These are phyloP conservation scores for Tachina grossa DNA, from an alignment of 2,888 invertebrate species.

Conservation along the genomic window DNA sequence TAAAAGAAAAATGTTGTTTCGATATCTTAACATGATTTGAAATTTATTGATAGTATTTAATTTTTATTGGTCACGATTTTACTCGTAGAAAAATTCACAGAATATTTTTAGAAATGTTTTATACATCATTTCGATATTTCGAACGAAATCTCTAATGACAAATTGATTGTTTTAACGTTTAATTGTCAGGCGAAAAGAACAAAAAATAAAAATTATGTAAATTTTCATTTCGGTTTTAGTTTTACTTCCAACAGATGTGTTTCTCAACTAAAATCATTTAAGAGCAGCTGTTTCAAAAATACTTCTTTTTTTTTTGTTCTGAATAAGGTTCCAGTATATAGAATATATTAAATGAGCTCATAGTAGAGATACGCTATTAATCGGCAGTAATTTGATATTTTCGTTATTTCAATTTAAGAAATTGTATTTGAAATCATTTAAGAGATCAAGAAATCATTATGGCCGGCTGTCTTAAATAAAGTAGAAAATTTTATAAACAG, in stretches of 20 bases:
- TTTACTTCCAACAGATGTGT: conserved; percentile 6
- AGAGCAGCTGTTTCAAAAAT: conserved; percentile 27
- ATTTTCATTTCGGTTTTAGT: conserved; percentile 15
- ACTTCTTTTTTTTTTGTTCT: neutral
- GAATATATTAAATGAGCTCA: neutral
- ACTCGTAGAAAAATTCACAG: conserved; percentile 5
- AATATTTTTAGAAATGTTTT: neutral
- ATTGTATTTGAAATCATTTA: too few relatives aligned
- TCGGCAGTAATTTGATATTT: too few relatives aligned
- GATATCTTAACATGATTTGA: conserved; percentile 21
- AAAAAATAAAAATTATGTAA: conserved; percentile 28
- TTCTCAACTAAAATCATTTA: neutral
- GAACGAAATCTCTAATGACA: conserved; percentile 9
- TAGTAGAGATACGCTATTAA: neutral
- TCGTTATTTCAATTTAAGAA: too few relatives aligned
- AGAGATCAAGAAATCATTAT: too few relatives aligned
- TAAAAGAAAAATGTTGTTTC: neutral
- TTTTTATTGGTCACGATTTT: conserved; percentile 51
- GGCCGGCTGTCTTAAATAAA: too few relatives aligned
- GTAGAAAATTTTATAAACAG: too few relatives aligned
- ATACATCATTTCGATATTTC: neutral
- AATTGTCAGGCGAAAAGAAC: neutral
- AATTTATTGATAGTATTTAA: conserved; percentile 48
- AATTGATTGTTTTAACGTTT: conserved; percentile 22
- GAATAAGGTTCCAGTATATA: neutral